A percentile compares a stretch with the other conserved stretches of the same genome.
phyloP scores from a whole-genome alignment of 1,140 invertebrate genomes.

The Ladona fulva region DNA sequence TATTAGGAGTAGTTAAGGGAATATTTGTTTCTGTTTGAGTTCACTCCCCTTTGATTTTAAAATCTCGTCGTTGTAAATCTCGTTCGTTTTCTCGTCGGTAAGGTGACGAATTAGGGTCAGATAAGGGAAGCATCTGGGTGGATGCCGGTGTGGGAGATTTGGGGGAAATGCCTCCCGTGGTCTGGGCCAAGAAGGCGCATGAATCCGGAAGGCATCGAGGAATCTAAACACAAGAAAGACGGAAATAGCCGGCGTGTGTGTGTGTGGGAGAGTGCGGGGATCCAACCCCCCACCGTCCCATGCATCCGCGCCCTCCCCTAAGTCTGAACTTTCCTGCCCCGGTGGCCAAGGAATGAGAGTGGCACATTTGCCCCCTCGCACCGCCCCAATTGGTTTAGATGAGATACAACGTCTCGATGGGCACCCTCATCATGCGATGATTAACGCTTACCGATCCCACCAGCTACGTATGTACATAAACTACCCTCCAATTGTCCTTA shows the following conservation, averaged over 20 bases:
- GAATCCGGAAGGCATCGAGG: not conserved
- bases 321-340: not conserved
- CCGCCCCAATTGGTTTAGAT: not conserved
- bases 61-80: no score
- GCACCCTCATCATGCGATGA: not conserved
- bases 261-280: no score
- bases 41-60: no score
- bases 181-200: not conserved
- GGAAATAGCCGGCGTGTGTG: not conserved
- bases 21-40: no score
- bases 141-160: not conserved
- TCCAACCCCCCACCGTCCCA: not conserved
- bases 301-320: not conserved
- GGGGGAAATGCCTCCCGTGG: not conserved
- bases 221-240: not conserved
- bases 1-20: no score
- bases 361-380: not conserved
- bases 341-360: not conserved
- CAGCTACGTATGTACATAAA: no score
- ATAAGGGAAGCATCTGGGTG: no score
- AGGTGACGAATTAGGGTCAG: no score
- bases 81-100: no score
- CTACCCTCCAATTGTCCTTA: no score
- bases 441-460: not conserved
- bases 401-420: not conserved